Evolutionary conservation across 2,797 vertebrate genomes (phyloP).

Genomic region (Lindbergichthys nudifrons): DNA sequence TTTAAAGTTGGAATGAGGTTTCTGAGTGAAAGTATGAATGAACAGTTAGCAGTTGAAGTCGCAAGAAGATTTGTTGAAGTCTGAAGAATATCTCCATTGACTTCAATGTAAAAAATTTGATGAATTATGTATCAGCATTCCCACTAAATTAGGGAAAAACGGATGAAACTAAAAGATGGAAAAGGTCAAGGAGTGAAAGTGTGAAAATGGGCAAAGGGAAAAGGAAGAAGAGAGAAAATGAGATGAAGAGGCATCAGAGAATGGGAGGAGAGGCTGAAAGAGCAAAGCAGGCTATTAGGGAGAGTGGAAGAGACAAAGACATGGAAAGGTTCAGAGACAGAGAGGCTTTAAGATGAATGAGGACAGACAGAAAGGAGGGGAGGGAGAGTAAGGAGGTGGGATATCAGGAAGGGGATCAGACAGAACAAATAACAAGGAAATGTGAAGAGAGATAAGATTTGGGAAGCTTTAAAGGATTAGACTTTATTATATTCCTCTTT

Average conservation of each 20-base stretch:
- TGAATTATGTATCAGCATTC: no score
- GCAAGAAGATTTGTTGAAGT: no score
- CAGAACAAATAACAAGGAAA: constrained; percentile 42
- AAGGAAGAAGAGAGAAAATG: constrained; percentile 10
- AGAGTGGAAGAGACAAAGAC: constrained; percentile 33
- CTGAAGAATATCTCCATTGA: no score
- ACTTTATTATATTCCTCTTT: constrained; percentile 25
- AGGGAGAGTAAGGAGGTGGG: constrained; percentile 17
- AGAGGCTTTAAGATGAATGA: constrained; percentile 61
- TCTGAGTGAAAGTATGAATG: no score
- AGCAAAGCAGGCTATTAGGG: constrained; percentile 52
- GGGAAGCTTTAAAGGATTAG: constrained; percentile 16
- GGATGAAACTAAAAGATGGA: constrained; percentile 13
- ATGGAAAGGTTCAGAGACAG: constrained; percentile 21
- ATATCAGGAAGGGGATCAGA: constrained; percentile 37
- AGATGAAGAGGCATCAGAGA: constrained; percentile 41
- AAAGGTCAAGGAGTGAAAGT: constrained; percentile 13
- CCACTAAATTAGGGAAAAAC: constrained; percentile 1
- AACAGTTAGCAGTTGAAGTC: no score
- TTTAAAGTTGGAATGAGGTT: no score
- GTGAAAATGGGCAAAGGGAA: constrained; percentile 23
- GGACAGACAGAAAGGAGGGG: constrained; percentile 44
- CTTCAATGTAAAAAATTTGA: no score
- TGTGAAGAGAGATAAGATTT: constrained; percentile 20
- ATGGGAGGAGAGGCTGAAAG: constrained; percentile 35